Conservation (phyloP, 2,113 vertebrate species). For the Notechis scutatus region DNA sequence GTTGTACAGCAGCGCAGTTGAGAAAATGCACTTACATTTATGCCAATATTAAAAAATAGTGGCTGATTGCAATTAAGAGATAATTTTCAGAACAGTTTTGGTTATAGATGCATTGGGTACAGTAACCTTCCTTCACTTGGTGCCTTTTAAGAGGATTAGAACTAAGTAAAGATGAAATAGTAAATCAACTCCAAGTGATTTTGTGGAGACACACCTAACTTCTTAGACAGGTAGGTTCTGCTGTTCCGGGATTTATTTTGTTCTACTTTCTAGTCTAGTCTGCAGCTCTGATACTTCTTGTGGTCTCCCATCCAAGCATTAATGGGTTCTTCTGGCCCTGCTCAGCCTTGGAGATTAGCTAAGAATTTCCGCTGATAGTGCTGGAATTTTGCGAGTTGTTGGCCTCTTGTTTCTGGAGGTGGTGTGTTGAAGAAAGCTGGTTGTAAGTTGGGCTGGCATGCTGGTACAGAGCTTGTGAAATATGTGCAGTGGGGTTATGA, state of each 20-base stretch:
- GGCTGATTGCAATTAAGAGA: constrained; percentile 5
- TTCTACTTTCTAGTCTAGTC: background rate
- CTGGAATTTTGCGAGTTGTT: background rate
- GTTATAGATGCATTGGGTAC: background rate
- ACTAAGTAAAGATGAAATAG: background rate
- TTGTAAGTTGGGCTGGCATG: background rate
- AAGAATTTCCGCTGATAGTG: background rate
- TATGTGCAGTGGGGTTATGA: background rate
- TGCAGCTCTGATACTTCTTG: background rate
- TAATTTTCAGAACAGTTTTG: background rate
- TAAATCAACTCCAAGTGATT: background rate
- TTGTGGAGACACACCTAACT: background rate
- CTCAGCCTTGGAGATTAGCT: background rate
- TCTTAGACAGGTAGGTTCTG: background rate
- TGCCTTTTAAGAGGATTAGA: background rate
- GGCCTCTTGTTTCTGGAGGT: background rate
- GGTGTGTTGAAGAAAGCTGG: background rate
- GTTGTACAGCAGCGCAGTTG: background rate
- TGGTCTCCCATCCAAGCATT: background rate
- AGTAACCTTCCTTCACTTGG: background rate
- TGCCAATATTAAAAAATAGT: background rate
- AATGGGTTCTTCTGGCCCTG: background rate
- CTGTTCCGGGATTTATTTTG: background rate
- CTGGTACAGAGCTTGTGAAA: background rate
- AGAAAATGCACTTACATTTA: background rate